A percentile compares a stretch with the other conserved stretches of the same genome.
These are phyloP conservation scores for Columba guinea DNA, from an alignment of 2,797 vertebrate species.

Conservation along the genomic window DNA sequence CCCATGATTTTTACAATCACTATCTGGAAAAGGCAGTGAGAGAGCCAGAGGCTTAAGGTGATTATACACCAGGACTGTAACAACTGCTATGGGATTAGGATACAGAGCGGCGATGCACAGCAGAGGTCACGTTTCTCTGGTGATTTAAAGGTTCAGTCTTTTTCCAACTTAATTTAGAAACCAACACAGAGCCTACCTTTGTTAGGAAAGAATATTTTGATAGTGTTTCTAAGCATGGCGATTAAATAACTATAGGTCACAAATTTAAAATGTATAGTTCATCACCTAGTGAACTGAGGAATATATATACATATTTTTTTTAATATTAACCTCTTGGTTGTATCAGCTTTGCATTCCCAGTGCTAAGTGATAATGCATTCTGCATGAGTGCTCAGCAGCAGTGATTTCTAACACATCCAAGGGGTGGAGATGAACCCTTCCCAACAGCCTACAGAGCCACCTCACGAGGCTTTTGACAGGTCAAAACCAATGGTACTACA, in stretches of 20 bases:
- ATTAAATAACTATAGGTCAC: neutral
- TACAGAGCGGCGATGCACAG: slow-evolving; percentile 26
- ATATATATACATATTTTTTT: neutral
- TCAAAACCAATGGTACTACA: neutral
- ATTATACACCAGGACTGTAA: slow-evolving; percentile 49
- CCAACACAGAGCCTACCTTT: slow-evolving; percentile 43
- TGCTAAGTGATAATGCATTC: neutral
- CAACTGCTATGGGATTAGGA: slow-evolving; percentile 54
- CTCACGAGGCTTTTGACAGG: neutral
- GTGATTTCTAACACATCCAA: neutral
- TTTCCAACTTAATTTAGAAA: slow-evolving; percentile 66
- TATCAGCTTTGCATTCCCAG: neutral
- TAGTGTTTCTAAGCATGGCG: slow-evolving; percentile 32
- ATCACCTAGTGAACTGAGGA: neutral
- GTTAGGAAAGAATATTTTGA: slow-evolving; percentile 2
- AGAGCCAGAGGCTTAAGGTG: slow-evolving; percentile 21
- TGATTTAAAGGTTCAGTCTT: slow-evolving; percentile 57
- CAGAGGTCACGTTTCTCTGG: slow-evolving; percentile 59
- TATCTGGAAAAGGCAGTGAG: slow-evolving; percentile 56
- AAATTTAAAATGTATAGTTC: slow-evolving; percentile 21
- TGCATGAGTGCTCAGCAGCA: slow-evolving; percentile 2
- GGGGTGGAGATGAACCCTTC: slow-evolving; percentile 8
- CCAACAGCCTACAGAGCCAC: neutral
- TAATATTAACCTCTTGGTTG: neutral
- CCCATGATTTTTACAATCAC: slow-evolving; percentile 67